These are phyloP conservation scores for Crambe crambe DNA, from an alignment of 37 sponge, comb jelly and placozoan species.

Conservation along the genomic window DNA sequence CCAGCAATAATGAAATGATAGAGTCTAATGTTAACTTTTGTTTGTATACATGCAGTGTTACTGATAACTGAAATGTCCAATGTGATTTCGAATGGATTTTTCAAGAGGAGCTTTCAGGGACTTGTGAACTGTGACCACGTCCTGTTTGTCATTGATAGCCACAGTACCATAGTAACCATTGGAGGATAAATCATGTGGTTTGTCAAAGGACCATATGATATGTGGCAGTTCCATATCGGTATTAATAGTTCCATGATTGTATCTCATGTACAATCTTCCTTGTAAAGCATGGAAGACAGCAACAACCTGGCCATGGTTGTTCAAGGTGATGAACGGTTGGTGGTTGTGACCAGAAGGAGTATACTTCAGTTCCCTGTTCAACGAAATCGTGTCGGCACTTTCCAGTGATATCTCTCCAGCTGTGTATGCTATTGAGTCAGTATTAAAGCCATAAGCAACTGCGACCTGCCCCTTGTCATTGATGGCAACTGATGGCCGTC, in stretches of 20 bases:
- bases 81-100: conserved; percentile 1
- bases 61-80: background rate
- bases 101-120: background rate
- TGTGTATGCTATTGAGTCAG: background rate
- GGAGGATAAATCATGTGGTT: background rate
- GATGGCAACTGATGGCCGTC: background rate
- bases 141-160: background rate
- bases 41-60: background rate
- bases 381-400: background rate
- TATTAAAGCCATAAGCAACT: background rate
- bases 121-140: conserved; percentile 3
- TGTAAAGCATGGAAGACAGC: background rate
- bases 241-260: background rate
- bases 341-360: background rate
- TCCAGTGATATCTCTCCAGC: background rate
- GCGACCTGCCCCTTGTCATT: background rate
- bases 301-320: background rate
- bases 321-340: background rate
- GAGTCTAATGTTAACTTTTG: no score
- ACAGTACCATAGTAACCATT: background rate
- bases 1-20: no score
- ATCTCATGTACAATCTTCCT: background rate
- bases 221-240: background rate
- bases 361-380: background rate
- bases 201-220: background rate